phyloP scores from a whole-genome alignment of 2,797 vertebrate genomes.

The Molossus alvarezi region DNA sequence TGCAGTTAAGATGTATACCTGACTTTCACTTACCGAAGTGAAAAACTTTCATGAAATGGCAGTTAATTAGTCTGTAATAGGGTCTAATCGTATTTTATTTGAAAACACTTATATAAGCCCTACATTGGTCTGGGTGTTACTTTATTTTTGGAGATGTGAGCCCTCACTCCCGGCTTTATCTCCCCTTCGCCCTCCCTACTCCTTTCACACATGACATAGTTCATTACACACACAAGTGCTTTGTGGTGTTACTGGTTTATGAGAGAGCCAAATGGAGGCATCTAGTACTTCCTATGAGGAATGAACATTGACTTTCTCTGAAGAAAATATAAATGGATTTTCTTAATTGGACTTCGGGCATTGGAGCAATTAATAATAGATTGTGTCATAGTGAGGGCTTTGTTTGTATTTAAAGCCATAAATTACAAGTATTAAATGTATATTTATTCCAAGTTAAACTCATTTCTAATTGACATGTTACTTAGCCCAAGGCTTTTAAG shows the following conservation, averaged over 20 bases:
- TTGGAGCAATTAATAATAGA: constrained; percentile 98
- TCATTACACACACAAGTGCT: constrained; percentile 86
- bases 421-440: constrained; percentile 98
- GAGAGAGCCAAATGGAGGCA: constrained; percentile 83
- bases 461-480: constrained; percentile 99
- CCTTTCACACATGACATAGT: constrained; percentile 66
- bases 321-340: constrained; percentile 95
- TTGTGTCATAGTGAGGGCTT: constrained; percentile 94
- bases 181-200: not conserved
- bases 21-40: not conserved
- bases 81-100: constrained; percentile 61
- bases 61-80: constrained; percentile 64
- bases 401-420: constrained; percentile 96
- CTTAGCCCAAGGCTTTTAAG: constrained; percentile 99
- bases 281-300: constrained; percentile 92
- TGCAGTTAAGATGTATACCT: constrained; percentile 32
- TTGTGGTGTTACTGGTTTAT: constrained; percentile 85
- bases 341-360: constrained; percentile 95
- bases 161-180: constrained; percentile 35
- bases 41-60: not conserved
- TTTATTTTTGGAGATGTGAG: constrained; percentile 59
- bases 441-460: constrained; percentile 98
- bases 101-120: constrained; percentile 58
- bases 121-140: constrained; percentile 63
- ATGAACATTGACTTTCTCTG: constrained; percentile 94